These are phyloP conservation scores for Microctonus aethiopoides DNA, from an alignment of 2,888 invertebrate genomes.

Conservation along the genomic window DNA sequence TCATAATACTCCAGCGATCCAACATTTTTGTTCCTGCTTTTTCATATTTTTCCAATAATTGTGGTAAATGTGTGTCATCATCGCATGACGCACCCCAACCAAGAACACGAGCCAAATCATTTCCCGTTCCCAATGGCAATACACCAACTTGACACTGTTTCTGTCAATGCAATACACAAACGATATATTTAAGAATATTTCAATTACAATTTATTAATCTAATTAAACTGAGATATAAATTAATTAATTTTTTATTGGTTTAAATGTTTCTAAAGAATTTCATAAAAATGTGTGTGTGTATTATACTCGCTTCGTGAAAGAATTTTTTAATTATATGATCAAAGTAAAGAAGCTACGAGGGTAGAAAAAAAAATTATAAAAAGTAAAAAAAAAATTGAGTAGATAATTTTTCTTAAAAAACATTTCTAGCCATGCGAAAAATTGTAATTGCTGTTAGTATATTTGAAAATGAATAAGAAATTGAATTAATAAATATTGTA, in stretches of 20 bases:
- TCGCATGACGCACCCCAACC: conserved; percentile 98
- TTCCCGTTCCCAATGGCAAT: conserved; percentile 94
- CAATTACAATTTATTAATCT: neutral
- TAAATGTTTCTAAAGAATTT: neutral
- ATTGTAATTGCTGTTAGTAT: too few species aligned
- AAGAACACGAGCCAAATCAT: conserved; percentile 92
- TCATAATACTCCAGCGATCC: conserved; percentile 97
- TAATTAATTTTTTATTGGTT: neutral
- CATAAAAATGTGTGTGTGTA: neutral
- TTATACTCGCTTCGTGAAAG: neutral
- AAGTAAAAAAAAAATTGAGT: too few species aligned
- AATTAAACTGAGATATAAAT: too few species aligned
- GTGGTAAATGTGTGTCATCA: conserved; percentile 92
- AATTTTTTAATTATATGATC: neutral
- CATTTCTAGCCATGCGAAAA: too few species aligned
- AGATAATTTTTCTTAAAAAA: too few species aligned
- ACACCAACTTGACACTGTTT: conserved; percentile 95
- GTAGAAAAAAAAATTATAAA: too few species aligned
- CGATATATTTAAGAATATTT: too few species aligned
- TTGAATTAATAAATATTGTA: too few species aligned
- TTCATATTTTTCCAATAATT: conserved; percentile 92
- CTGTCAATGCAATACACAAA: conserved; percentile 69
- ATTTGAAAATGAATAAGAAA: too few species aligned
- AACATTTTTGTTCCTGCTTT: conserved; percentile 98
- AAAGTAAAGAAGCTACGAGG: neutral